A percentile compares a stretch with the other conserved stretches of the same genome.
These are phyloP conservation scores for Apteryx mantelli DNA, from an alignment of 2,113 vertebrate genomes.

Conservation along the genomic window DNA sequence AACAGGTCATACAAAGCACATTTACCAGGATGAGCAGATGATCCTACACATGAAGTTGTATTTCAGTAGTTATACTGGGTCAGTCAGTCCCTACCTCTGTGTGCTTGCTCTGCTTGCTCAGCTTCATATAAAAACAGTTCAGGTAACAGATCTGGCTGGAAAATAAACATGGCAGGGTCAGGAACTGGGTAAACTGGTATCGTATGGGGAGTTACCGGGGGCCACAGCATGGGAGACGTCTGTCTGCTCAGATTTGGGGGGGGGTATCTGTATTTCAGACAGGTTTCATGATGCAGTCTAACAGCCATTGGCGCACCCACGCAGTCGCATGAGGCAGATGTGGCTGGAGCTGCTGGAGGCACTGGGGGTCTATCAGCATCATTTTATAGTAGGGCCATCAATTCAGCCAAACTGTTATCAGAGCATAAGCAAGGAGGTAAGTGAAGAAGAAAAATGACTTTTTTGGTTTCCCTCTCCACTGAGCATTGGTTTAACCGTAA, in stretches of 20 bases:
- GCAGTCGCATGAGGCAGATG: background rate
- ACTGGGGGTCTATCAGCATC: background rate
- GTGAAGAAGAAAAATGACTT: background rate
- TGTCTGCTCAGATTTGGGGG: background rate
- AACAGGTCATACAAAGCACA: background rate
- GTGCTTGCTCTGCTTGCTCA: background rate
- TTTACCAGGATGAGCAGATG: accelerated
- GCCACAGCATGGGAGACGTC: background rate
- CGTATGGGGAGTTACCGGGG: background rate
- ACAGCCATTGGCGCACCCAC: background rate
- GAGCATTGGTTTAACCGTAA: background rate
- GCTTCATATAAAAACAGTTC: background rate
- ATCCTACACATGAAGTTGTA: accelerated
- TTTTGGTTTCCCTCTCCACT: background rate
- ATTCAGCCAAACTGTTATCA: background rate
- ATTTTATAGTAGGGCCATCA: background rate
- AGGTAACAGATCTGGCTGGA: background rate
- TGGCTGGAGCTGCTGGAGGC: background rate
- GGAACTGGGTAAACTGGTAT: background rate
- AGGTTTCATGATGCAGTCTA: background rate
- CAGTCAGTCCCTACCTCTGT: background rate
- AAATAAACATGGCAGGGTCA: background rate
- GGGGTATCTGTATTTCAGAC: background rate
- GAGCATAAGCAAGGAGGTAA: background rate
- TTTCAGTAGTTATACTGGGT: background rate